Evolutionary conservation across 2,797 vertebrate genomes (phyloP), one percentile per base, ranked within the genome.

Genomic region (Champsocephalus gunnari): DNA sequence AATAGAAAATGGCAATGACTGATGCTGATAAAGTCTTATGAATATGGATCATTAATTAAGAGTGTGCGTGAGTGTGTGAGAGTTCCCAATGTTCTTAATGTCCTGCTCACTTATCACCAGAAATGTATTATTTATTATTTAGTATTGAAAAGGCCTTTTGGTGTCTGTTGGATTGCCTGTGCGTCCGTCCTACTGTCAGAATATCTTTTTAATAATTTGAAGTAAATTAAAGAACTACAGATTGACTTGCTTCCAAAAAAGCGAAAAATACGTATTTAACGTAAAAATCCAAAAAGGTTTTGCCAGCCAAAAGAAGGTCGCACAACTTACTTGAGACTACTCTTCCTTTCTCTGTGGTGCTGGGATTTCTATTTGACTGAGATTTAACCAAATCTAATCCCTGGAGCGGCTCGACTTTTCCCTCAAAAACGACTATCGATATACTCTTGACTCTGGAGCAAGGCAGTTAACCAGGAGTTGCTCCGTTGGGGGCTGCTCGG

Each of bases 401-500:
- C 77, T 60, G 32, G 58, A 72, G 66, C 53, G 49, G 54, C 17
- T 73, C 74, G 55, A 77, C 77, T 78, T 73, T 73, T 61, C 62
- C 74, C 64, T 69, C 50, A 66, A 54, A 77, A 77, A 68, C 66
- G 79, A 70, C 56, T 64, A 57, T 72, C 86, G 81, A 73, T 74
- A 79, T 70, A 75, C 53, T 76, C 79, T 73, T 13, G 11, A 73
- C 53, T 76, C 79, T 73, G 10, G 11, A 85, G 77, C 85, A 79
- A 78, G 81, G 68, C 82, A 73, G 60, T 84, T 87, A 80, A 85
- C 66, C 70, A 77, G 61, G 64, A 80, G 73, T 68, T 83, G 79
- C 88, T 84, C 82, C 64, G 55, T 61, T 84, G 84, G 84, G 34
- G 87, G 87, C 85, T 74, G 77, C 82, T 87, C 66, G 45, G 72